Evolutionary conservation across 2,888 invertebrate genomes (phyloP), one percentile per base, ranked within the genome.

Genomic region (Melitaea athalia): DNA sequence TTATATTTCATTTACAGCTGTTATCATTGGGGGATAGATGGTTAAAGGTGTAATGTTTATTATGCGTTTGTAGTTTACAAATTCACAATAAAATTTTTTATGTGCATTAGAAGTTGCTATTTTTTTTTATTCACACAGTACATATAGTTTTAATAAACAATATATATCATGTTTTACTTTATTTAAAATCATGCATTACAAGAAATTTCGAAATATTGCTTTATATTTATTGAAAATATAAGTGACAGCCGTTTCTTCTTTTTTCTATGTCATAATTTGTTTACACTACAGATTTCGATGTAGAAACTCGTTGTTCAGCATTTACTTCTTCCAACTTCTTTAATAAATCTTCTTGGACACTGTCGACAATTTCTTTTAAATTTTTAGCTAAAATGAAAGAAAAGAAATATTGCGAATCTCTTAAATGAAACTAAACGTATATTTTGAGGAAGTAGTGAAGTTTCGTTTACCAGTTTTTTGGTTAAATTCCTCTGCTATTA

Each of bases 401-500:
- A 5, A 38, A 38, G 4, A 38, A 38, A 38, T 38, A 3, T 2
- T 8, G 8, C 8, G 8, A 38, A 38, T 38, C 6, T 8, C 8
- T 38, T 8, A 38, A 12, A 12, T 11, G 11, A 45, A 45, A 45
- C 12, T 45, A 45, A 0, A 12, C 11, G 11, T 45, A 12, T 11
- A 10, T 45, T 45, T 11, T 38, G 2, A 38, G 8, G 0, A 12
- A 59, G 31, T 42, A 42, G 17, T 47, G 49, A 24, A 15, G 14
- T 15, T 14, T 38, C 3, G 70, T 68, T 53, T 76, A 92, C 92
- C 92, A 63, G 92, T 92, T 81, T 91, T 92, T 63, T 91, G 87
- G 74, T 92, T 91, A 72, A 92, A 92, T 69, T 92, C 92, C 72
- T 92, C 92, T n/a, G 92, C 92, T 65, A 92, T 92, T 14, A 92